Percentiles rank a stretch among this genome's conserved stretches.
Evolutionary conservation across 2,797 vertebrate species (phyloP).

Genomic region (Siniperca undulata): DNA sequence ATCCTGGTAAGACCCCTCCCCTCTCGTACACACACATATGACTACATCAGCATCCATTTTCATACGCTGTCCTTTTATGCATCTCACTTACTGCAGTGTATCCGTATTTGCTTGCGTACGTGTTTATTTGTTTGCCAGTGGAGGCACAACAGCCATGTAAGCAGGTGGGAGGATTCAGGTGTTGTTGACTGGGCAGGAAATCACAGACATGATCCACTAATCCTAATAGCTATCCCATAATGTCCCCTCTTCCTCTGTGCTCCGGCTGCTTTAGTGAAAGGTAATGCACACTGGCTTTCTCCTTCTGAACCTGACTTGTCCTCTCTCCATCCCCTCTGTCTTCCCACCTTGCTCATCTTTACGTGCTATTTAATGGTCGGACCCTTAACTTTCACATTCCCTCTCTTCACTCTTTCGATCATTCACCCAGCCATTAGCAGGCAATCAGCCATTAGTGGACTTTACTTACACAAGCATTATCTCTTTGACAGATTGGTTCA

Average conservation of each 20-base stretch:
- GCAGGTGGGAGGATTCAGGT: conserved; percentile 81
- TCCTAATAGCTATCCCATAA: conserved; percentile 81
- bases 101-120: conserved; percentile 30
- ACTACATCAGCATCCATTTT: conserved; percentile 30
- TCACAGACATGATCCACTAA: conserved; percentile 79
- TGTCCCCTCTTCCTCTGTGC: conserved; percentile 62
- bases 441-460: conserved; percentile 57
- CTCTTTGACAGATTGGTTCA: conserved; percentile 38
- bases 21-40: not conserved
- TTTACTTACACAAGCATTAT: conserved; percentile 58
- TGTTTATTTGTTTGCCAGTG: conserved; percentile 62
- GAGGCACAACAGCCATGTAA: conserved; percentile 74
- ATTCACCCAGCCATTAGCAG: conserved; percentile 63
- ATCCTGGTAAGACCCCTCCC: conserved; percentile 90
- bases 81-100: conserved; percentile 23
- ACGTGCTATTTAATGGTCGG: conserved; percentile 58
- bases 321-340: conserved; percentile 5
- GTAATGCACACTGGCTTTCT: conserved; percentile 75
- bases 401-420: conserved; percentile 54
- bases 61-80: not conserved
- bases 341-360: conserved; percentile 43
- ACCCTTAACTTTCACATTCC: conserved; percentile 54
- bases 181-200: conserved; percentile 85
- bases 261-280: conserved; percentile 67
- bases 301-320: conserved; percentile 42